These are phyloP conservation scores for Chaetorhynchus papuensis DNA, from an alignment of 2,113 vertebrate genomes.

Conservation along the genomic window DNA sequence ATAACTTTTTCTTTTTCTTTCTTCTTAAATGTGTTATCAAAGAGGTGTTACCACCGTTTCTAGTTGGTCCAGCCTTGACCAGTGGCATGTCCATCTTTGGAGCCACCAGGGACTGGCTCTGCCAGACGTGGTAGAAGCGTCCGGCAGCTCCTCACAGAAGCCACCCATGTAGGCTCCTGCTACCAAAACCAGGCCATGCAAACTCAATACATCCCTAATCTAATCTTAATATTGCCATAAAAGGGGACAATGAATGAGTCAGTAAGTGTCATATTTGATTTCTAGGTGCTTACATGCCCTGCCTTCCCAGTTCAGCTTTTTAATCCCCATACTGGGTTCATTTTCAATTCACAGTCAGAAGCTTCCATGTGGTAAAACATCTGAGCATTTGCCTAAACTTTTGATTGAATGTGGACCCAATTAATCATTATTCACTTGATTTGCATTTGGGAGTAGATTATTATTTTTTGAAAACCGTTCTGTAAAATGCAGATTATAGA, in stretches of 20 bases:
- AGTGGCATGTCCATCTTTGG: neutral
- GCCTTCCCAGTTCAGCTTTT: neutral
- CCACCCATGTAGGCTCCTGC: neutral
- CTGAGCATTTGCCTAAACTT: neutral
- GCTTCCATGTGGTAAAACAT: neutral
- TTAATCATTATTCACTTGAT: neutral
- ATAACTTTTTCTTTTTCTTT: neutral
- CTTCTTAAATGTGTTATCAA: neutral
- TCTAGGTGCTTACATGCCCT: neutral
- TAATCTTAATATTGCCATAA: neutral
- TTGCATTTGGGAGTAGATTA: neutral
- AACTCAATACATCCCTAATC: neutral
- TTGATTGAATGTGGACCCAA: neutral
- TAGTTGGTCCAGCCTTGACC: neutral
- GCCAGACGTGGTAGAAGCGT: neutral
- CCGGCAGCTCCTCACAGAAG: fast-evolving
- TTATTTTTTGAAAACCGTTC: neutral
- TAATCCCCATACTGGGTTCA: neutral
- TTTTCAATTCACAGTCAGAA: neutral
- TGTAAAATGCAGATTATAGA: neutral
- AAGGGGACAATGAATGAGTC: neutral
- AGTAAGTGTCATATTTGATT: neutral
- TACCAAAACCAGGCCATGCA: neutral
- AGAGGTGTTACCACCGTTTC: neutral
- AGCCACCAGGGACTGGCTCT: neutral